Base-by-base conservation (phyloP, 2,113 vertebrate genomes). In the Gorsachius goisagi region DNA sequence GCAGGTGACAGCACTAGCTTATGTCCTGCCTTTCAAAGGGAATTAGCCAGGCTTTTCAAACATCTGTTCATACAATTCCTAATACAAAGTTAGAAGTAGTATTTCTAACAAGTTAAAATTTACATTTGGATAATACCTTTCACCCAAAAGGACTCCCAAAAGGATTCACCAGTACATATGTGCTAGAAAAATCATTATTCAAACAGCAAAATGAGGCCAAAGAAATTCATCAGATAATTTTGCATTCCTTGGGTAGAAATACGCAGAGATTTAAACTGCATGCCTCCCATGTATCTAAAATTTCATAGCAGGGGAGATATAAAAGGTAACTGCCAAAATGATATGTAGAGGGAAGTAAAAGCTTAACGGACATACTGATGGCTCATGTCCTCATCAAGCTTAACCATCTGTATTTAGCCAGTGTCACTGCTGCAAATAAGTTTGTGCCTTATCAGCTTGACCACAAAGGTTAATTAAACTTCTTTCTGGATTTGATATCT, bases 391-490 rank as follows among this genome's bases (percentile, higher is more conserved):
- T 89, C 82, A 77, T 95, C 83, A 84, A 60, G 63, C 50, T 94
- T 80, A 86, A 80, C 47, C 44, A 60, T 72, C 90, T 80, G 23
- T 93, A 88, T 85, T 94, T 71, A 88, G 68, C 20, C 75, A 74
- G 26, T 16, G 26, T 80, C 76, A 85, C 74, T 80, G 74, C 47
- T 90, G 59, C 30, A 86, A 95, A 49, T 74, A 86, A 88, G 85
- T 92, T 90, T 84, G 88, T 91, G 83, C 85, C 44, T 96, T 97
- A 96, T 93, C 95, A 90, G 76, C 62, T 63, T 81, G 63, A 92
- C 92, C 2, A 0, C 63, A 93, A 69, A 96, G 50, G 68, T 90
- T 95, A 93, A 85, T 94, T 85, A 86, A 86, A 62, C 72, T 88
- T 83, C 68, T 88, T 86, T 91, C 82, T 84, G 68, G 37, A 71